Percentiles rank a stretch among this genome's conserved stretches.
These are phyloP conservation scores for Eumeta japonica DNA, from an alignment of 1,140 invertebrate species.

Conservation along the genomic window DNA sequence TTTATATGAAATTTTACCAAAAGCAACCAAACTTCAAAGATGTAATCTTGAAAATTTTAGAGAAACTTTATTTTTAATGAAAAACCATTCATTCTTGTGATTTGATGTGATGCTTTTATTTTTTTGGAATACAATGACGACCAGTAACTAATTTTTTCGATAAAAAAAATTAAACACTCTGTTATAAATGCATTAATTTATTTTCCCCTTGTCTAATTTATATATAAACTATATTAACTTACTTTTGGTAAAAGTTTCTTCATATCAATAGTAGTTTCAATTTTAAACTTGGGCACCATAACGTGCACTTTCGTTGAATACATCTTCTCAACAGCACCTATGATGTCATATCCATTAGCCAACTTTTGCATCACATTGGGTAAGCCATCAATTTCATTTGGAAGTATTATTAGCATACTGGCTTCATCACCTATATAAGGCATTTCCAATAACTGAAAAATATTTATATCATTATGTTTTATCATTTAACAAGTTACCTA, in stretches of 20 bases:
- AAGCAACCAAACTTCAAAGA: too few species aligned
- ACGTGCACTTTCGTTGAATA: slow-evolving; percentile 14
- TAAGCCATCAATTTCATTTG: slow-evolving; percentile 61
- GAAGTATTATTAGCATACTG: slow-evolving; percentile 69
- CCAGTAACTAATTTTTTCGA: too few species aligned
- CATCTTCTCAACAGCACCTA: slow-evolving; percentile 30
- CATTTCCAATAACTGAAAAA: slow-evolving; percentile 56
- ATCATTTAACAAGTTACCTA: too few species aligned
- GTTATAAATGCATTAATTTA: too few species aligned
- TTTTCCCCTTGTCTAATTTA: too few species aligned
- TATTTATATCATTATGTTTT: neutral
- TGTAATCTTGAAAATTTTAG: too few species aligned
- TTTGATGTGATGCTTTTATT: too few species aligned
- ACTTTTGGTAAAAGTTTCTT: slow-evolving; percentile 10
- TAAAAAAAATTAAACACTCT: too few species aligned
- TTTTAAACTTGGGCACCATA: neutral
- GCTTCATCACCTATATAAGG: slow-evolving; percentile 60
- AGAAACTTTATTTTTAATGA: too few species aligned
- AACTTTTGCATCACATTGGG: slow-evolving; percentile 27
- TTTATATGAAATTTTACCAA: too few species aligned
- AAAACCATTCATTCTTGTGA: too few species aligned
- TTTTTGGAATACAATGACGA: too few species aligned
- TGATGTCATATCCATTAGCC: slow-evolving; percentile 27
- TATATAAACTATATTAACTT: neutral
- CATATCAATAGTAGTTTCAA: slow-evolving; percentile 6